These are phyloP conservation scores for Jaculus jaculus DNA, from an alignment of 2,113 vertebrate genomes.

Conservation along the genomic window DNA sequence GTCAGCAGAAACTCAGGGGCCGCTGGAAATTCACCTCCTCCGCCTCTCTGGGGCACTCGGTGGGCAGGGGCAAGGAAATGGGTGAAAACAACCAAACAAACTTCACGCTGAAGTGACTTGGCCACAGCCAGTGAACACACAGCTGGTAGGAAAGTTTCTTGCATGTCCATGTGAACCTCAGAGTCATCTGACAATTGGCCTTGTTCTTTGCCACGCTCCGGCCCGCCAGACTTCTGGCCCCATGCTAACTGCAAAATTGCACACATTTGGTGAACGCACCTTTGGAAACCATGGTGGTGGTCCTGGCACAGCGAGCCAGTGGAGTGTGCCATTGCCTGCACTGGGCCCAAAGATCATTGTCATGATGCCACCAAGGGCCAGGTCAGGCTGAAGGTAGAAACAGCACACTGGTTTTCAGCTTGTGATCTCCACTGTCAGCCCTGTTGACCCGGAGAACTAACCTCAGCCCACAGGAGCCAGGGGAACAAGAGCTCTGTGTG, in stretches of 20 bases:
- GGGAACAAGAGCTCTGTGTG: not conserved
- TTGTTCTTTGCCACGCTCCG: not conserved
- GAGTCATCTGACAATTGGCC: not conserved
- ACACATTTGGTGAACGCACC: not conserved
- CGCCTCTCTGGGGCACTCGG: constrained; percentile 44
- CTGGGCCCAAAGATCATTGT: not conserved
- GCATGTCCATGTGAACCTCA: not conserved
- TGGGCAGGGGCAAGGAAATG: constrained; percentile 35
- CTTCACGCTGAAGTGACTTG: not conserved
- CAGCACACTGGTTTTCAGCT: not conserved
- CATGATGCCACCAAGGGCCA: not conserved
- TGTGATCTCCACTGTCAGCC: constrained; percentile 21
- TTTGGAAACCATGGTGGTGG: not conserved
- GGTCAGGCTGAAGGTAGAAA: constrained; percentile 44
- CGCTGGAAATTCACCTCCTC: constrained; percentile 73
- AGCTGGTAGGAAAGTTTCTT: constrained; percentile 43
- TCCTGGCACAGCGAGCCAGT: not conserved
- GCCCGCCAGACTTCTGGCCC: not conserved
- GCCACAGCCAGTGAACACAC: not conserved
- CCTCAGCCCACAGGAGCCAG: constrained; percentile 10
- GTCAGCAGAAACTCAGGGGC: constrained; percentile 74
- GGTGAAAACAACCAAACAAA: constrained; percentile 20
- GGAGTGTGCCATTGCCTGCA: constrained; percentile 50
- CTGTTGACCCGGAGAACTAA: constrained; percentile 46
- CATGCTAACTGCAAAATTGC: not conserved